Conservation (phyloP, 2,113 vertebrate genomes). For the Rattus rattus region DNA sequence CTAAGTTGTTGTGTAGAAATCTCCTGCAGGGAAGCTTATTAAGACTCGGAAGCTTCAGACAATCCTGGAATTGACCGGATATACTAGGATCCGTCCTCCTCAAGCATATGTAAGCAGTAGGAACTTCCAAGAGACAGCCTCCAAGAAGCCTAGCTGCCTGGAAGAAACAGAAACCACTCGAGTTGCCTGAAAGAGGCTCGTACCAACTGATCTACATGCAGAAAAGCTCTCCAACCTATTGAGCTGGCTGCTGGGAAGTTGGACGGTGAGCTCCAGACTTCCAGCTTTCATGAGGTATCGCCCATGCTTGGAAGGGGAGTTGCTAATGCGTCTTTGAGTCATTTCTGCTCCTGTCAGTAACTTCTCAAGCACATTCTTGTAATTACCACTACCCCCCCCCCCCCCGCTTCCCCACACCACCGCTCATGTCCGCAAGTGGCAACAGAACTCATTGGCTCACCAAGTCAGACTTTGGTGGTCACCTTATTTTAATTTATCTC, state of each 20-base stretch:
- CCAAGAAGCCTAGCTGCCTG: neutral
- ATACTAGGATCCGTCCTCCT: neutral
- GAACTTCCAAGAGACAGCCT: neutral
- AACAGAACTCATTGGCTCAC: neutral
- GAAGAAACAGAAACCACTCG: neutral
- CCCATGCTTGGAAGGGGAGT: neutral
- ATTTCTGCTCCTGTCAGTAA: neutral
- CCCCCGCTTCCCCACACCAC: too few species aligned
- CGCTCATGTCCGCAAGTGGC: too few species aligned
- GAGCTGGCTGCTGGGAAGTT: neutral
- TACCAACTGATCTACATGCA: neutral
- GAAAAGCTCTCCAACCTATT: neutral
- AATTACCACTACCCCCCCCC: neutral
- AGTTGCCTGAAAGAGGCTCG: neutral
- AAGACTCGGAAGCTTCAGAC: neutral
- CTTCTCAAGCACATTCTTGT: neutral
- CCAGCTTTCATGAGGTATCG: neutral
- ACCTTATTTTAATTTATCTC: neutral
- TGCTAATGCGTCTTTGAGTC: neutral
- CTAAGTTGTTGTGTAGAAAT: neutral
- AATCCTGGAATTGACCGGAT: neutral
- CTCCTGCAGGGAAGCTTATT: neutral
- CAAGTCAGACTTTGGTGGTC: neutral
- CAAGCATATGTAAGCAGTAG: neutral
- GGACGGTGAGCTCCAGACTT: neutral